These are phyloP conservation scores for Coturnix japonica DNA, from an alignment of 2,113 vertebrate species.

Conservation along the genomic window DNA sequence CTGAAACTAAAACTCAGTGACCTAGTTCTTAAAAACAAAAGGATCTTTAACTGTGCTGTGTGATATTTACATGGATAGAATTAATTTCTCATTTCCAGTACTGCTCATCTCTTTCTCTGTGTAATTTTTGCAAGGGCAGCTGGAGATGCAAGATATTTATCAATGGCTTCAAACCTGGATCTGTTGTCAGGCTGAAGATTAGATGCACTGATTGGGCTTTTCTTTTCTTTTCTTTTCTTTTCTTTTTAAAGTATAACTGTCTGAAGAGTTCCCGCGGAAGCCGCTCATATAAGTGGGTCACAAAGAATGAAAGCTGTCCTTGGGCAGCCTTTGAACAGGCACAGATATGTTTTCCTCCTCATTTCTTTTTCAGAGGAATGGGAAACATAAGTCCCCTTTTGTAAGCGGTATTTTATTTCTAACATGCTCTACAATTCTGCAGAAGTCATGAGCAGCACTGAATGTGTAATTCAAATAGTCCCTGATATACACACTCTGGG, in stretches of 20 bases:
- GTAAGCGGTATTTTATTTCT: slow-evolving; percentile 33
- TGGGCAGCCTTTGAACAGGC: slow-evolving; percentile 59
- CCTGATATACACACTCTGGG: neutral
- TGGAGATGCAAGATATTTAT: neutral
- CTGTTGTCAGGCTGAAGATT: slow-evolving; percentile 40
- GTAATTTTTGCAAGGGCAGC: slow-evolving; percentile 29
- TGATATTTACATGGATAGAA: neutral
- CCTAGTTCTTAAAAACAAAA: neutral
- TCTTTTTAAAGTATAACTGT: neutral
- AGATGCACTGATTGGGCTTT: slow-evolving; percentile 10
- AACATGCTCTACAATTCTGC: slow-evolving; percentile 12
- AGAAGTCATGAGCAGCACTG: neutral
- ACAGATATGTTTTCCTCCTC: slow-evolving; percentile 21
- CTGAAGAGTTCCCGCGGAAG: slow-evolving; percentile 36
- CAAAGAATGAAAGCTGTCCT: slow-evolving; percentile 64
- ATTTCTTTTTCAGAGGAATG: slow-evolving; percentile 6
- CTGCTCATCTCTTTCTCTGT: slow-evolving; percentile 13
- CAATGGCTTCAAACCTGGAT: slow-evolving; percentile 35
- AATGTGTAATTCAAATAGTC: neutral
- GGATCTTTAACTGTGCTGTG: neutral
- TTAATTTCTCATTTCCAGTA: neutral
- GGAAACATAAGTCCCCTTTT: slow-evolving; percentile 38
- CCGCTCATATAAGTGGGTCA: slow-evolving; percentile 69
- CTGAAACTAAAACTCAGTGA: neutral
- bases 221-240: neutral